These are phyloP conservation scores for Drosophila littoralis DNA, from an alignment of 1,140 invertebrate genomes.

Conservation along the genomic window DNA sequence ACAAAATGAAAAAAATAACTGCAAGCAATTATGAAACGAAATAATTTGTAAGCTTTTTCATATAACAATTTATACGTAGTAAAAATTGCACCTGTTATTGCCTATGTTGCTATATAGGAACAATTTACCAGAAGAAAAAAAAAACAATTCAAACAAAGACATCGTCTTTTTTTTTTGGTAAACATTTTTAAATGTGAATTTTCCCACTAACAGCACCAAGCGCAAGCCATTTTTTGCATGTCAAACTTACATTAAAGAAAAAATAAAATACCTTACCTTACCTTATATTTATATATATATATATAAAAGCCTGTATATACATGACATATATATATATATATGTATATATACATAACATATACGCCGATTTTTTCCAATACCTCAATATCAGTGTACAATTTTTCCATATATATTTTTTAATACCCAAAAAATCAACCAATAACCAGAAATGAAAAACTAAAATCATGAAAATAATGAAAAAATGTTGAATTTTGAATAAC, in stretches of 20 bases:
- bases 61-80: constrained; percentile 73
- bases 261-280: constrained; percentile 24
- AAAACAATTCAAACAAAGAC: constrained; percentile 3
- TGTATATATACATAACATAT: constrained; percentile 62
- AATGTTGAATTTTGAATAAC: constrained; percentile 67
- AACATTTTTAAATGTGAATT: constrained; percentile 55
- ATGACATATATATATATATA: constrained; percentile 44
- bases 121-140: constrained; percentile 26
- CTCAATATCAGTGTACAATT: constrained; percentile 83
- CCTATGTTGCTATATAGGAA: constrained; percentile 67
- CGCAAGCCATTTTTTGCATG: constrained; percentile 80
- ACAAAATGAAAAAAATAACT: constrained; percentile 39
- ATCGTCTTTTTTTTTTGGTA: constrained; percentile 30
- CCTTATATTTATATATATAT: constrained; percentile 22
- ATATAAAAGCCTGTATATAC: constrained; percentile 66
- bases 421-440: constrained; percentile 46
- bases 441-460: constrained; percentile 37
- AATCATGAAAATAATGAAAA: constrained; percentile 23
- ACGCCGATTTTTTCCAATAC: constrained; percentile 83
- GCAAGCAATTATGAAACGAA: constrained; percentile 75
- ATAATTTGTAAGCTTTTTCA: constrained; percentile 74
- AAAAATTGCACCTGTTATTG: constrained; percentile 72
- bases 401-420: constrained; percentile 82
- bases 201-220: constrained; percentile 77
- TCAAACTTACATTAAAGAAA: constrained; percentile 61